Percentiles rank a stretch among this genome's conserved stretches.
These are phyloP conservation scores for Dolichomitus sp. DNA, from an alignment of 2,888 invertebrate genomes.

Conservation along the genomic window DNA sequence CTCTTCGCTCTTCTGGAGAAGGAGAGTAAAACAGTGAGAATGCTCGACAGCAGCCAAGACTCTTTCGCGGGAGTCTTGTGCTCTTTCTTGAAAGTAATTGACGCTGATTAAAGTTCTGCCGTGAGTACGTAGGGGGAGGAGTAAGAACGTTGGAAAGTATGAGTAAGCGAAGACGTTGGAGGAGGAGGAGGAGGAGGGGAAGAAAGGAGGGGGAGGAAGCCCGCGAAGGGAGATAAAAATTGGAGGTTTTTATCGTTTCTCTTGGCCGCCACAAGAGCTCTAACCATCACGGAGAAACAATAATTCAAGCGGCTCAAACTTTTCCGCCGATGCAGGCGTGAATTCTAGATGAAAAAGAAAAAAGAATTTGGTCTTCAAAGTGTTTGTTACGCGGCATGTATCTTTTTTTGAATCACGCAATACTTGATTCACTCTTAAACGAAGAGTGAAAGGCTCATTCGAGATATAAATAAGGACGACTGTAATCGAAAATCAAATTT, in stretches of 20 bases:
- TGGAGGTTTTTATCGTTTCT: constrained; percentile 15
- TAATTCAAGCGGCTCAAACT: constrained; percentile 32
- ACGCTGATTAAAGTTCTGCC: constrained; percentile 80
- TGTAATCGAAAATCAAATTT: background rate
- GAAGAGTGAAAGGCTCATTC: constrained; percentile 5
- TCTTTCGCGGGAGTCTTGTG: constrained; percentile 69
- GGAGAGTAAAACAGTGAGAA: constrained; percentile 3
- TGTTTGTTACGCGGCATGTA: constrained; percentile 4
- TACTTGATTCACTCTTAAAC: constrained; percentile 32
- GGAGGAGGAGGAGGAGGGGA: constrained; percentile 9
- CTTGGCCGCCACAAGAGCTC: background rate
- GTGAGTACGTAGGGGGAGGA: constrained; percentile 5
- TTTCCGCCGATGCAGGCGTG: constrained; percentile 11
- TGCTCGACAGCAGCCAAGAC: constrained; percentile 55
- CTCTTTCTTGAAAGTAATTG: constrained; percentile 73
- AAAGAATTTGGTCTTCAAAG: background rate
- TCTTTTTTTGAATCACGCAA: background rate
- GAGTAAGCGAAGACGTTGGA: background rate
- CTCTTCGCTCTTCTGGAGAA: constrained; percentile 70
- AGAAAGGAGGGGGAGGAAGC: background rate
- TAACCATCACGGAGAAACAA: constrained; percentile 11
- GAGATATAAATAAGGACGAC: background rate
- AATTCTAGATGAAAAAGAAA: background rate
- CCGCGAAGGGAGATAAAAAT: constrained; percentile 17
- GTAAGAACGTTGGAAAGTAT: constrained; percentile 1